Evolutionary conservation across 2,888 invertebrate species (phyloP).

Genomic region (Melikaiella ostensackeni): DNA sequence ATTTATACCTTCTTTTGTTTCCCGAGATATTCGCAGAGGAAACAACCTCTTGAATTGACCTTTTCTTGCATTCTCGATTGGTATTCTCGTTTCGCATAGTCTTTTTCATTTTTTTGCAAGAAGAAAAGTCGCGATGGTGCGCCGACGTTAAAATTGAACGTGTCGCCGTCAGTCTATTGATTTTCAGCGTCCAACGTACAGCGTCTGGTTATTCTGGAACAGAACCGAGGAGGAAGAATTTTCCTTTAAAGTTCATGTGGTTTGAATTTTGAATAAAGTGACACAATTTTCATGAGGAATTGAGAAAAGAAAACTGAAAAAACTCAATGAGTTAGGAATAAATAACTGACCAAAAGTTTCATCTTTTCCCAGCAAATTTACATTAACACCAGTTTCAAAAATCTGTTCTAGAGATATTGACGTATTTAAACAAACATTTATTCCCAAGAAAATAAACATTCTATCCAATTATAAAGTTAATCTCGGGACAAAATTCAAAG

Average conservation of each 20-base stretch:
- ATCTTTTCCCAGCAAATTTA: neutral
- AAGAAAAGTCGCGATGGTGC: conserved; percentile 34
- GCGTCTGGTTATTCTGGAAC: conserved; percentile 37
- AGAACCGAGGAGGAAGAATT: conserved; percentile 38
- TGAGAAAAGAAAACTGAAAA: neutral
- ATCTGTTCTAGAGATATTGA: neutral
- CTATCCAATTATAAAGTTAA: conserved; percentile 30
- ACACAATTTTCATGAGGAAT: neutral
- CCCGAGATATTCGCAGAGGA: conserved; percentile 37
- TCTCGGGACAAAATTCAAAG: conserved; percentile 33
- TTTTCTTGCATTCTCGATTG: conserved; percentile 40
- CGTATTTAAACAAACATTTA: conserved; percentile 11
- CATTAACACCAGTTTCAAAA: neutral
- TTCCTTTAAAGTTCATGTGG: conserved; percentile 33
- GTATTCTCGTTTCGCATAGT: conserved; percentile 33
- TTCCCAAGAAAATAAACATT: conserved; percentile 22
- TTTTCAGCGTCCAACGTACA: conserved; percentile 43
- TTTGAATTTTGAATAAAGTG: conserved; percentile 24
- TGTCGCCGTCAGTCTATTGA: conserved; percentile 45
- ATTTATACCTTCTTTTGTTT: conserved; percentile 39
- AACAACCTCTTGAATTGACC: conserved; percentile 36
- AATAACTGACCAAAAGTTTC: conserved; percentile 21
- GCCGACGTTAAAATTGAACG: conserved; percentile 52
- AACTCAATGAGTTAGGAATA: neutral
- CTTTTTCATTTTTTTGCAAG: conserved; percentile 39